These are phyloP conservation scores for Neodiprion lecontei DNA, from an alignment of 1,140 invertebrate species.

Conservation along the genomic window DNA sequence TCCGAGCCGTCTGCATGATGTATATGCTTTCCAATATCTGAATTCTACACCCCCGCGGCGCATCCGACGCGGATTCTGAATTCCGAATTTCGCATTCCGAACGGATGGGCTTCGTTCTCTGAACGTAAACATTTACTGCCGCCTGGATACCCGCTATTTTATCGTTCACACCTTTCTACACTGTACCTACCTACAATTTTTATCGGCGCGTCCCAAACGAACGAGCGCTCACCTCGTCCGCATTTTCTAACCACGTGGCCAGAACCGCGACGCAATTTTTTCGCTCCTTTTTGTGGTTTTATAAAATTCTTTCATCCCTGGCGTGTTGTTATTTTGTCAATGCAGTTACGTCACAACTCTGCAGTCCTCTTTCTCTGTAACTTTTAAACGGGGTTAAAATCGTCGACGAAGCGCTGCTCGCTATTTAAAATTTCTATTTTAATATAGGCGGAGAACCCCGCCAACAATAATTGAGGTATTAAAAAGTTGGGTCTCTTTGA, in stretches of 20 bases:
- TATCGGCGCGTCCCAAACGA: neutral
- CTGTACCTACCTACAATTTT: neutral
- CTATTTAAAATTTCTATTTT: too few relatives aligned
- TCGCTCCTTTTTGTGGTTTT: neutral
- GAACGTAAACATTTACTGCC: constrained; percentile 4
- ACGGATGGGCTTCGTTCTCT: neutral
- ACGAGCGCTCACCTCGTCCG: neutral
- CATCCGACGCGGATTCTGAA: neutral
- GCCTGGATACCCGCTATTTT: neutral
- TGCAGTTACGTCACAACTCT: too few relatives aligned
- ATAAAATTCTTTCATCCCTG: too few relatives aligned
- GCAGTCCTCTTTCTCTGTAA: too few relatives aligned
- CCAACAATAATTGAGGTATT: too few relatives aligned
- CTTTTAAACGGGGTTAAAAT: too few relatives aligned
- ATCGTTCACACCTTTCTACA: neutral
- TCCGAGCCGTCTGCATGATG: too few relatives aligned
- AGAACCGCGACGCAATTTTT: neutral
- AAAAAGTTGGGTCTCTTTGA: neutral
- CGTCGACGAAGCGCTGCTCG: too few relatives aligned
- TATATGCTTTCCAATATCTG: too few relatives aligned
- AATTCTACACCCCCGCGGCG: too few relatives aligned
- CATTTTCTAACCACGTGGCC: neutral
- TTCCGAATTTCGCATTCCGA: neutral
- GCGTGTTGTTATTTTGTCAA: too few relatives aligned
- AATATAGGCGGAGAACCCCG: too few relatives aligned